Conservation (phyloP, 2,888 invertebrate species). For the Hirtodrosophila duncani region DNA sequence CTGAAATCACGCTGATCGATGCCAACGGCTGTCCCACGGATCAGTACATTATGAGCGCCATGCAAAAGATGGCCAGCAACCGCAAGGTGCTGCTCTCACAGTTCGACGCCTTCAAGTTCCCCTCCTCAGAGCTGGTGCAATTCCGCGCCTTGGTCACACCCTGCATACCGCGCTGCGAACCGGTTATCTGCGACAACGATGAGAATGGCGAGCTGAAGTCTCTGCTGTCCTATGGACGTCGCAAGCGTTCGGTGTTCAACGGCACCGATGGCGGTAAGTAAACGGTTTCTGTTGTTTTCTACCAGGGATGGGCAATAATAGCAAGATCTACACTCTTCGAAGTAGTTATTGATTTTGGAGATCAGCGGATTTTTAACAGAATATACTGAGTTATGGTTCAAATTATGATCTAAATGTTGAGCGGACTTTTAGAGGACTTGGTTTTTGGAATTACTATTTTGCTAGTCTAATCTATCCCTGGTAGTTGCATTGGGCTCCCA, state of each 20-base stretch:
- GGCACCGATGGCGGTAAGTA: conserved; percentile 76
- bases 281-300: conserved; percentile 32
- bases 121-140: conserved; percentile 94
- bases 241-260: conserved; percentile 83
- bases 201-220: conserved; percentile 90
- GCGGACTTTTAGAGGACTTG: too few species aligned
- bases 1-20: conserved; percentile 95
- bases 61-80: conserved; percentile 88
- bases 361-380: too few species aligned
- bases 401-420: too few species aligned
- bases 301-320: conserved; percentile 23
- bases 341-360: too few species aligned
- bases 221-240: conserved; percentile 88
- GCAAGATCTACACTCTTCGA: too few species aligned
- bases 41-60: conserved; percentile 96
- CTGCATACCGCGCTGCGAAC: conserved; percentile 94
- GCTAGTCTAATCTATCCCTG: conserved; percentile 13
- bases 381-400: too few species aligned
- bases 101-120: conserved; percentile 97
- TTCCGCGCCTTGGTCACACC: conserved; percentile 95
- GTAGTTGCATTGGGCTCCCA: conserved; percentile 29
- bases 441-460: not conserved
- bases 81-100: conserved; percentile 92
- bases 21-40: conserved; percentile 95
- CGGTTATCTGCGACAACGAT: conserved; percentile 91